Percentiles rank a stretch among this genome's conserved stretches.
phyloP scores from a whole-genome alignment of 2,797 vertebrate species.

The Corythornis leucogaster region DNA sequence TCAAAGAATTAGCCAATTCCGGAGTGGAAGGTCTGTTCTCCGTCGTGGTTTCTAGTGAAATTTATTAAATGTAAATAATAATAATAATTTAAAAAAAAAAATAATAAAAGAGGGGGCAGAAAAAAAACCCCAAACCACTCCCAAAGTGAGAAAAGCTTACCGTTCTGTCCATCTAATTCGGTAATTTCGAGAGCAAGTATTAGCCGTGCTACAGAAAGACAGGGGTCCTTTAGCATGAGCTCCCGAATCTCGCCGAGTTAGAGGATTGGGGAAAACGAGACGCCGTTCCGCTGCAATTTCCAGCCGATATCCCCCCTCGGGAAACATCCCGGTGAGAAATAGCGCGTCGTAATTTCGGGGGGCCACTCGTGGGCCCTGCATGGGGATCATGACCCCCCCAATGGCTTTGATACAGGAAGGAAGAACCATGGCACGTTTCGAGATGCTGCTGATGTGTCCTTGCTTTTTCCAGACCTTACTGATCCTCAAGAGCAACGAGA shows the following conservation, averaged over 20 bases:
- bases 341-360: background rate
- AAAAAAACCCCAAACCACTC: background rate
- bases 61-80: background rate
- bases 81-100: background rate
- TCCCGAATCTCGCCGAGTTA: background rate
- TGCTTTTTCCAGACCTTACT: conserved; percentile 12
- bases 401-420: background rate
- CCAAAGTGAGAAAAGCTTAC: conserved; percentile 5
- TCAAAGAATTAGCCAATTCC: background rate
- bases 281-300: background rate
- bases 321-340: background rate
- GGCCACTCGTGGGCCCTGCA: background rate
- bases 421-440: background rate
- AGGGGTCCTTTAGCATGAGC: background rate
- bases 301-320: background rate
- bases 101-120: no score
- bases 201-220: background rate
- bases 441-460: background rate
- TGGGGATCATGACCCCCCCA: background rate
- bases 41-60: background rate
- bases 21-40: background rate
- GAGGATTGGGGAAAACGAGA: background rate
- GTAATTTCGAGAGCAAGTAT: background rate
- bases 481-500: background rate
- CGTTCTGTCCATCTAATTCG: conserved; percentile 9